phyloP scores from a whole-genome alignment of 2,113 vertebrate species.

The Hucho hucho region DNA sequence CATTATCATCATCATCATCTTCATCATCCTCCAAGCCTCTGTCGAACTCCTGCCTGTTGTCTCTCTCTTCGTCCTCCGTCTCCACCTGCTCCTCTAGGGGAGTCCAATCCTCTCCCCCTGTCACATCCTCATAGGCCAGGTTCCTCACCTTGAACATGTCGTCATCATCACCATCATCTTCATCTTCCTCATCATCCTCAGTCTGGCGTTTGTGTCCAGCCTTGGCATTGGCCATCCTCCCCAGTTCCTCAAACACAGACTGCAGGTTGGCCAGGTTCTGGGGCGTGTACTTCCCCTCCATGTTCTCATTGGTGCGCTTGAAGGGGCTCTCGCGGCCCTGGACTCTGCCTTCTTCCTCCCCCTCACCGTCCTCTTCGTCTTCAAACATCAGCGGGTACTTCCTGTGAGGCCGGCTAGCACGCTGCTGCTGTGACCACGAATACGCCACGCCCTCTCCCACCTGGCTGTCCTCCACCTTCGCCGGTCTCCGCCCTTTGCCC shows the following conservation, averaged over 20 bases:
- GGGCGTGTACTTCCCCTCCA: slow-evolving; percentile 92
- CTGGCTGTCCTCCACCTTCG: not conserved
- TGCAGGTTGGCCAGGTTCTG: slow-evolving; percentile 92
- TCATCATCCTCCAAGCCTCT: slow-evolving; percentile 65
- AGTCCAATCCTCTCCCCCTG: slow-evolving; percentile 84
- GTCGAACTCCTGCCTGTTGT: slow-evolving; percentile 76
- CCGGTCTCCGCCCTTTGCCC: slow-evolving; percentile 19
- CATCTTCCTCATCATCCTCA: slow-evolving; percentile 18
- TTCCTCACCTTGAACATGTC: slow-evolving; percentile 83
- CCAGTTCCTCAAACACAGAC: slow-evolving; percentile 92
- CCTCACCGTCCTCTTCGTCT: slow-evolving; percentile 54
- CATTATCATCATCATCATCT: slow-evolving; percentile 63
- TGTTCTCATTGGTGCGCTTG: slow-evolving; percentile 92
- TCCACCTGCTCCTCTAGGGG: slow-evolving; percentile 81
- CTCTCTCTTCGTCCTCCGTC: slow-evolving; percentile 79
- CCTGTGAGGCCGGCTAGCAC: slow-evolving; percentile 65
- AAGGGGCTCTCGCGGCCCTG: slow-evolving; percentile 78
- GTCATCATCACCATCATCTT: slow-evolving; percentile 57
- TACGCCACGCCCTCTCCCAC: slow-evolving; percentile 30
- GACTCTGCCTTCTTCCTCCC: not conserved
- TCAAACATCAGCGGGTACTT: slow-evolving; percentile 79
- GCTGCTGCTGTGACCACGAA: slow-evolving; percentile 67
- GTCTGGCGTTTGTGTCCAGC: slow-evolving; percentile 43
- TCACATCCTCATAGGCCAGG: slow-evolving; percentile 83
- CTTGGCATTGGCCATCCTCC: slow-evolving; percentile 76